Evolutionary conservation across 2,888 invertebrate species (phyloP), one percentile per base, ranked within the genome.

Genomic region (Harpalus rubripes): DNA sequence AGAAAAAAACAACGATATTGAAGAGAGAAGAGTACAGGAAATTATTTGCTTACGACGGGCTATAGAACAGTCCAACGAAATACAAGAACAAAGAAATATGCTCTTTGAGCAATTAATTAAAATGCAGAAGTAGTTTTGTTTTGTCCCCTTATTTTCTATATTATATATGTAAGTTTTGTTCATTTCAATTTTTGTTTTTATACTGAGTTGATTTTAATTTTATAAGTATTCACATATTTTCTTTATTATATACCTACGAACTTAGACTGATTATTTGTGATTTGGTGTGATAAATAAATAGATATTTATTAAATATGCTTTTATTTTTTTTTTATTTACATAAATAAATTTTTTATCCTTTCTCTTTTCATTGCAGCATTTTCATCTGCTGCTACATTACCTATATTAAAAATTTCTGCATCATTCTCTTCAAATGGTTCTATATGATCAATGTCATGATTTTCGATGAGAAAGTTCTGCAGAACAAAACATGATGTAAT

Each of bases 361-460:
- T 63, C 22, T 22, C 63, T 63, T 63, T 63, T 63, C 22, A 18
- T 22, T 63, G 22, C 63, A 18, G 63, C 63, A 18, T 63, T 22
- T 63, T 63, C 63, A 63, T 63, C 18, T n/a, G 22, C 18, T 2
- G 12, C 68, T 12, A 32, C 22, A 26, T n/a, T n/a, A n/a, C n/a
- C n/a, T n/a, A n/a, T n/a, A n/a, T n/a, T n/a, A n/a, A n/a, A n/a
- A n/a, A n/a, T n/a, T n/a, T n/a, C n/a, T n/a, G n/a, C n/a, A n/a
- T n/a, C n/a, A n/a, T n/a, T n/a, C n/a, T n/a, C n/a, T n/a, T n/a
- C n/a, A n/a, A n/a, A n/a, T n/a, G n/a, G n/a, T n/a, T n/a, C n/a
- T n/a, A n/a, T n/a, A n/a, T n/a, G n/a, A n/a, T n/a, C n/a, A n/a
- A n/a, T n/a, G n/a, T n/a, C n/a, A n/a, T n/a, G n/a, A n/a, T n/a